A percentile compares a stretch with the other conserved stretches of the same genome.
Evolutionary conservation across 2,797 vertebrate species (phyloP).

Genomic region (Dipus sagitta): DNA sequence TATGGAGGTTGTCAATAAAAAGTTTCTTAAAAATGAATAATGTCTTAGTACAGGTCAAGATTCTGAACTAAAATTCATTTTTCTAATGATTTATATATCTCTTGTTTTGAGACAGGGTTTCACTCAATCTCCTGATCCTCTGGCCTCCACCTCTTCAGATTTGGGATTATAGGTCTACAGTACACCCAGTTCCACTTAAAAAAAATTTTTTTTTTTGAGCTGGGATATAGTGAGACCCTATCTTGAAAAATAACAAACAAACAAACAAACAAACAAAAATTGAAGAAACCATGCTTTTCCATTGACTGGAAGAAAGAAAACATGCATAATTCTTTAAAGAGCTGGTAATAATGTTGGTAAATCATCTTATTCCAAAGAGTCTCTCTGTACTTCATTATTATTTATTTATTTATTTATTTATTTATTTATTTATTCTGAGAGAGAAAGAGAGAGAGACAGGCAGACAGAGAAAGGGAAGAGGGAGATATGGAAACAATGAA

Average conservation of each 20-base stretch:
- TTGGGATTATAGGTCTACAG: not conserved
- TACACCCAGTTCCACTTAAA: not conserved
- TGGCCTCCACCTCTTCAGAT: not conserved
- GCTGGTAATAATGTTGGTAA: slow-evolving; percentile 20
- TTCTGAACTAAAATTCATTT: not conserved
- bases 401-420: too few relatives aligned
- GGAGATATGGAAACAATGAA: not conserved
- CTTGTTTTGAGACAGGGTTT: not conserved
- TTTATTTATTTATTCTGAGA: too few relatives aligned
- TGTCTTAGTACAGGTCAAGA: not conserved
- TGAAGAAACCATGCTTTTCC: not conserved
- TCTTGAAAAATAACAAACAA: too few relatives aligned
- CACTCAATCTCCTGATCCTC: not conserved
- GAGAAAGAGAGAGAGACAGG: too few relatives aligned
- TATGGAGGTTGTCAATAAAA: too few relatives aligned
- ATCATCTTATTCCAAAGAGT: not conserved
- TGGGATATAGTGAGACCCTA: too few relatives aligned
- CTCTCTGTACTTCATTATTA: not conserved
- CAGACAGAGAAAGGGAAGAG: too few relatives aligned
- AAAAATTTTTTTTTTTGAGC: not conserved
- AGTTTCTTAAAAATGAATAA: not conserved
- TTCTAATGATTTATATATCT: not conserved
- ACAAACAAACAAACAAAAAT: not conserved
- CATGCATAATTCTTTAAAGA: not conserved
- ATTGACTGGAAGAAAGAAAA: not conserved